Base-by-base conservation (phyloP, 2,888 invertebrate genomes). In the Sinopyrophorus schimmeli region DNA sequence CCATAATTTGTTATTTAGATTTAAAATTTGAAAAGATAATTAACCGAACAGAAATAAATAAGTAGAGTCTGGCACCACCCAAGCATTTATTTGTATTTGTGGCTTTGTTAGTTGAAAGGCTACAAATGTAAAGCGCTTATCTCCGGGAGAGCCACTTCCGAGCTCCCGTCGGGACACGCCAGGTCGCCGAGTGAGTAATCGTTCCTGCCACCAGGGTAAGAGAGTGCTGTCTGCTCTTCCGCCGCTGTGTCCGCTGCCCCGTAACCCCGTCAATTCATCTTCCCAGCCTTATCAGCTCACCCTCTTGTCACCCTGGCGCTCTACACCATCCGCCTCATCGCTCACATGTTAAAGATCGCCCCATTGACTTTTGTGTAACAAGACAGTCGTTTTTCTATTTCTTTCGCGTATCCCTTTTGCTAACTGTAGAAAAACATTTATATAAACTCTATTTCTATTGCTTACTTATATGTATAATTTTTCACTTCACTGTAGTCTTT, bases 111-210 rank as follows among this genome's bases (percentile, higher is more conserved):
- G 63, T 57, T 66, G 67, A 69, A 69, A 69, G 65, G 66, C 64
- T 67, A 70, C 70, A 71, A 71, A 71, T 71, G 70, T 71, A 69
- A 68, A 69, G 65, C 68, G 68, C 68, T 71, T 71, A 71, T 71
- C 71, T 68, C 62, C 61, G 65, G 67, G 64, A 63, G 70, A 67
- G 66, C 64, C 68, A 69, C 69, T 70, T 71, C 70, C 69, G 68
- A 58, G 60, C 55, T 58, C 63, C 65, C 63, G 63, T 58, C 62
- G 63, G 65, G 66, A 60, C 68, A 55, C 57, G 60, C 55, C 64
- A 61, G 65, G 65, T 63, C 64, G 61, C 59, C 56, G 64, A 62
- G 69, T 72, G 71, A 72, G 69, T 71, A 70, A 70, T 71, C 68
- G 69, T 62, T 62, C 54, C 69, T 69, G 71, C 69, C 70, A 70